Evolutionary conservation across 2,113 vertebrate genomes (phyloP).

Genomic region (Xenotilapia longispinis): DNA sequence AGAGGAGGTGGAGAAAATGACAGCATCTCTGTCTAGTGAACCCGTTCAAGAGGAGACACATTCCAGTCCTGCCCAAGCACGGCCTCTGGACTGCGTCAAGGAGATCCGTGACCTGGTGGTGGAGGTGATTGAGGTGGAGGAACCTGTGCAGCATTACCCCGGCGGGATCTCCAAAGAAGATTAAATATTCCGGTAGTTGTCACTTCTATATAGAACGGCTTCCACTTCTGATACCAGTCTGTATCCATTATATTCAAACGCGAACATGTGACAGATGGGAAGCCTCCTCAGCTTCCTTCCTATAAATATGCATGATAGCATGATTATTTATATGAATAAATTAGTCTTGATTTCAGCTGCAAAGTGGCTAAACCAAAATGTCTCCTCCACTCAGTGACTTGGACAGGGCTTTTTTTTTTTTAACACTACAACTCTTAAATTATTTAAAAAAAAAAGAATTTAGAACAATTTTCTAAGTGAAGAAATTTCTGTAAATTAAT

Average conservation of each 20-base stretch:
- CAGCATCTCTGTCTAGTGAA: neutral
- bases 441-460: neutral
- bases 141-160: constrained; percentile 36
- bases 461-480: neutral
- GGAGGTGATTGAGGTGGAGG: constrained; percentile 64
- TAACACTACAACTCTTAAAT: neutral
- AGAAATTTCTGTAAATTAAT: neutral
- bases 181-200: neutral
- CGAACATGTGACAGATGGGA: neutral
- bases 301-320: constrained; percentile 7
- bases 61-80: neutral
- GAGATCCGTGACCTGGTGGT: constrained; percentile 62
- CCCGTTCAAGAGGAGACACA: neutral
- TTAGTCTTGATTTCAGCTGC: neutral
- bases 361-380: neutral
- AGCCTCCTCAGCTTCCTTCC: neutral
- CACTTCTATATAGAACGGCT: neutral
- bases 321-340: constrained; percentile 9
- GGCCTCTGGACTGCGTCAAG: constrained; percentile 46
- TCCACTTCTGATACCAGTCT: neutral
- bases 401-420: neutral
- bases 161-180: neutral
- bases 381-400: neutral
- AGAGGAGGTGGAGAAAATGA: neutral
- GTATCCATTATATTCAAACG: neutral